Evolutionary conservation across 1,140 invertebrate species (phyloP).

Genomic region (Eurosta solidaginis): DNA sequence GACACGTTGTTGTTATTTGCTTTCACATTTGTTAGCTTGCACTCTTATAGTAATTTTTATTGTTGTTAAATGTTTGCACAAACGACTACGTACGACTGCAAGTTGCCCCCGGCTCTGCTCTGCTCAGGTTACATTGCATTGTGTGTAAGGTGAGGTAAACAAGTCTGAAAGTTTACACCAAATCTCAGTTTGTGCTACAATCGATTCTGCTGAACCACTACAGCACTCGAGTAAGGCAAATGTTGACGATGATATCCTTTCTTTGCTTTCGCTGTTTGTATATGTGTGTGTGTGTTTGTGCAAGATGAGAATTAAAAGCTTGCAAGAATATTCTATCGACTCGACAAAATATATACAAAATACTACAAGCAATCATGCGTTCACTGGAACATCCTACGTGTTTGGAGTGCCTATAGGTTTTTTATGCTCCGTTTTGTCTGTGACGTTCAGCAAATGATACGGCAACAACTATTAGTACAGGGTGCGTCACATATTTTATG

Average conservation of each 20-base stretch:
- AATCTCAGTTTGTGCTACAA: background rate
- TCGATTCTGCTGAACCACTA: too few relatives aligned
- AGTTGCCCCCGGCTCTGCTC: background rate
- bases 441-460: too few relatives aligned
- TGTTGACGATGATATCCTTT: background rate
- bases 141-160: background rate
- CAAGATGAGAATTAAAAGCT: background rate
- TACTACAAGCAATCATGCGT: background rate
- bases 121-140: background rate
- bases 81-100: background rate
- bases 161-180: slow-evolving; percentile 37
- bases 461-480: too few relatives aligned
- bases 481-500: too few relatives aligned
- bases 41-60: background rate
- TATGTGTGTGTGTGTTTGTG: background rate
- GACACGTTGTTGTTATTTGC: slow-evolving; percentile 10
- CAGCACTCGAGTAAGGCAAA: too few relatives aligned
- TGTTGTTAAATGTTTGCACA: background rate
- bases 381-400: too few relatives aligned
- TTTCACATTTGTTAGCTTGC: background rate
- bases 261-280: background rate
- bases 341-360: background rate
- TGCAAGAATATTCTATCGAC: background rate
- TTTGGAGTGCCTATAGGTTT: too few relatives aligned
- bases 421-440: too few relatives aligned